Base-by-base conservation (phyloP, 2,797 vertebrate species). In the Cossypha dichroa region DNA sequence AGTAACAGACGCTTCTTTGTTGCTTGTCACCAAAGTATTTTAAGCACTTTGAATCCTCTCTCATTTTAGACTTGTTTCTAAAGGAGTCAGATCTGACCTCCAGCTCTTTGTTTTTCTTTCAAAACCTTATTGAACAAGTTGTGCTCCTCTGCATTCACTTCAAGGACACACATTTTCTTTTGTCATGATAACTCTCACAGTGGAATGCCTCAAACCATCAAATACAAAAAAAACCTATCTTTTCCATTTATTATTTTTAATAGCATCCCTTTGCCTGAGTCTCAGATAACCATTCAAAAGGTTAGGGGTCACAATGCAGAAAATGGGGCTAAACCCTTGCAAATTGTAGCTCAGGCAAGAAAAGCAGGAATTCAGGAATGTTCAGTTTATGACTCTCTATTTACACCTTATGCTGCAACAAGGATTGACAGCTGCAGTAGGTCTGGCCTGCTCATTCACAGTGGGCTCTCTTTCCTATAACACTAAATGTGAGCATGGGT, bases 91-190 rank as follows among this genome's bases (percentile, higher is more conserved):
- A 66, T 81, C 73, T 95, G 87, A 85, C 82, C 91, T 94, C 88
- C 90, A 94, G 85, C 85, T 82, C 94, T 94, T 93, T 96, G 94
- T 96, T 97, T 84, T 95, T 80, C 82, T 94, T 96, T 96, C 87
- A 94, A 94, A 95, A 88, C 88, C 62, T 78, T 41, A 81, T 14
- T 93, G 91, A 94, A 88, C 1, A 0, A 78, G 58, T 13, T 86
- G 73, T 63, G 59, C 73, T 96, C n/a, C 82, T 81, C 82, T 59
- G 43, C 0, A 1, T 54, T 88, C 82, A 48, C 62, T 88, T 88
- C 93, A 96, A 95, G 96, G 89, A 94, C 90, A 91, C 63, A 81
- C 2, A 0, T 78, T 90, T 94, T 72, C 81, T 96, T 94, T 90
- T 80, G 76, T 84, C 88, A 49, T 55, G 38, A 62, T 93, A 91